Percentiles rank a stretch among this genome's conserved stretches.
These are phyloP conservation scores for Limnephilus marmoratus DNA, from an alignment of 2,888 invertebrate species.

Conservation along the genomic window DNA sequence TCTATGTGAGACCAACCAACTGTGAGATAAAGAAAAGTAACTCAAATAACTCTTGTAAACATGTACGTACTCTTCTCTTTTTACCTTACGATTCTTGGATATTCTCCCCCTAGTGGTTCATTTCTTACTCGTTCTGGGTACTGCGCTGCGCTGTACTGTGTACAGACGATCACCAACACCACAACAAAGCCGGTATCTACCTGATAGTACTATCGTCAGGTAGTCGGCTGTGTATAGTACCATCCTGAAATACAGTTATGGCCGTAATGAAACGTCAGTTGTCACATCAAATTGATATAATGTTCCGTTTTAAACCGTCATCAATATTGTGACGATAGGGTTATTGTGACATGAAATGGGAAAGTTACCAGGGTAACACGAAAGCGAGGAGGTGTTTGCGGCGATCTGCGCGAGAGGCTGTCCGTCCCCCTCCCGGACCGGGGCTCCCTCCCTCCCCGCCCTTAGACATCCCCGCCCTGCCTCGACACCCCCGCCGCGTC, in stretches of 20 bases:
- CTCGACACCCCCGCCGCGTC: conserved; percentile 20
- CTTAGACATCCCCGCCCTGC: conserved; percentile 27
- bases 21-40: too few relatives aligned
- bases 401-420: conserved; percentile 32
- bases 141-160: not conserved
- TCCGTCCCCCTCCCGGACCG: not conserved
- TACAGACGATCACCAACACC: not conserved
- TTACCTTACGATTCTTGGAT: not conserved
- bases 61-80: not conserved
- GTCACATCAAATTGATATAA: conserved; percentile 47
- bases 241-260: conserved; percentile 30
- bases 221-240: conserved; percentile 1
- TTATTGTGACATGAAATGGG: conserved; percentile 60
- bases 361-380: conserved; percentile 52
- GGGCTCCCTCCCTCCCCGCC: not conserved
- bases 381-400: conserved; percentile 33
- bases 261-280: conserved; percentile 41
- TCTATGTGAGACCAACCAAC: too few relatives aligned
- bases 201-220: not conserved
- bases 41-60: not conserved
- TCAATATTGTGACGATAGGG: conserved; percentile 56
- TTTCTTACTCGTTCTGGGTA: not conserved
- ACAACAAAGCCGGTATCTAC: not conserved
- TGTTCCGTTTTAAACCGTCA: conserved; percentile 42
- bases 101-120: not conserved